Evolutionary conservation across 2,888 invertebrate genomes (phyloP), one percentile per base, ranked within the genome.

Genomic region (Protophormia terraenovae): DNA sequence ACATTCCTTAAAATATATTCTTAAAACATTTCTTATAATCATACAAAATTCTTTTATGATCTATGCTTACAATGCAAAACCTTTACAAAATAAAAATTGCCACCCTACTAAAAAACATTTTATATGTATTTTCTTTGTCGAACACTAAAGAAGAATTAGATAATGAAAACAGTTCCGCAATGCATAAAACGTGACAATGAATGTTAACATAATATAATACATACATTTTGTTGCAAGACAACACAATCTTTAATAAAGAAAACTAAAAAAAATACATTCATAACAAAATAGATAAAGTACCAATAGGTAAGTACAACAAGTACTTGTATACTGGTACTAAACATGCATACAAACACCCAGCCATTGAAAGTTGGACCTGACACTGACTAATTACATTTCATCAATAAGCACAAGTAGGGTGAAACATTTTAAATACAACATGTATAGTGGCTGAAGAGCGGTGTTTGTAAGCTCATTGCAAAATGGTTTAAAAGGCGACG

Each of bases 301-400:
- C 66, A 58, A 66, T 60, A 78, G 58, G 58, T 67, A 78, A 72
- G 67, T 77, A 55, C 79, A 72, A 35, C 64, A 67, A 60, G 72
- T 78, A 83, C 58, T 60, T 71, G 53, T 45, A n/a, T n/a, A 64
- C 35, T 19, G 1, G 4, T 45, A 66, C 38, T n/a, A 47, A 1
- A 47, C 24, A 50, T n/a, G n/a, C 8, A 24, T 8, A 41, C 78
- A 60, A 27, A 32, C 62, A 71, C 6, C 29, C 60, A 67, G 16
- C n/a, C 75, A 69, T 67, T 83, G 53, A 78, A 76, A 50, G 72
- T 80, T 73, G 77, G 60, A 77, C 79, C 88, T 89, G 90, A 89
- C 90, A 88, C 86, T 88, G 89, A 90, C 89, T 90, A 90, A 90
- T 90, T 89, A 87, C 88, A 88, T 81, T 86, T 81, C 87, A 88